Conservation (phyloP, 1,140 invertebrate species). For the Adoxophyes honmai region DNA sequence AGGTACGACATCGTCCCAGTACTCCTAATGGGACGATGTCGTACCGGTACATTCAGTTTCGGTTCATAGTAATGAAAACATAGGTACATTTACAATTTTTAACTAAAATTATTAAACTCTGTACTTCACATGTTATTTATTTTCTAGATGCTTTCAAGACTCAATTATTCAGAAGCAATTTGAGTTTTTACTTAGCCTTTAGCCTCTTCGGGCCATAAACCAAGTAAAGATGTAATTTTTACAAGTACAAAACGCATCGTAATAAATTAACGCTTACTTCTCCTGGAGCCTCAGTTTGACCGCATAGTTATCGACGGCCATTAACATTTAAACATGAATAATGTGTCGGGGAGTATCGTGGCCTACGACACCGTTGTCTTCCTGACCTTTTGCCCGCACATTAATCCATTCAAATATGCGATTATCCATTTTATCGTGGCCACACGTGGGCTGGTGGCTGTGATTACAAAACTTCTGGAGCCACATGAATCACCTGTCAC, state of each 20-base stretch:
- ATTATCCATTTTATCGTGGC: slow-evolving; percentile 15
- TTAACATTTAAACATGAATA: slow-evolving; percentile 28
- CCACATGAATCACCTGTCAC: slow-evolving; percentile 7
- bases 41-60: no score
- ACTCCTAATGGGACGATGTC: no score
- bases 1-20: no score
- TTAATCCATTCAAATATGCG: slow-evolving; percentile 21
- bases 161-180: no score
- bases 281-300: slow-evolving; percentile 5
- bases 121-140: no score
- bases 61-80: no score
- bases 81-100: no score
- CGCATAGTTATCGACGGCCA: slow-evolving; percentile 13
- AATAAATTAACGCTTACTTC: slow-evolving; percentile 11
- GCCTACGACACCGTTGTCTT: slow-evolving; percentile 16
- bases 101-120: no score
- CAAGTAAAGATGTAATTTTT: not conserved
- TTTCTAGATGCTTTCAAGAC: no score
- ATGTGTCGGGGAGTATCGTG: slow-evolving; percentile 12
- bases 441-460: not conserved
- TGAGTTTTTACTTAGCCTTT: no score
- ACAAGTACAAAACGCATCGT: not conserved
- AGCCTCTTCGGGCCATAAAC: no score
- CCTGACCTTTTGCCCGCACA: slow-evolving; percentile 22
- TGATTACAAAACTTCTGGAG: slow-evolving; percentile 2